A percentile compares a stretch with the other conserved stretches of the same genome.
Evolutionary conservation across 2,888 invertebrate genomes (phyloP).

Genomic region (Heterodera filipjevi): DNA sequence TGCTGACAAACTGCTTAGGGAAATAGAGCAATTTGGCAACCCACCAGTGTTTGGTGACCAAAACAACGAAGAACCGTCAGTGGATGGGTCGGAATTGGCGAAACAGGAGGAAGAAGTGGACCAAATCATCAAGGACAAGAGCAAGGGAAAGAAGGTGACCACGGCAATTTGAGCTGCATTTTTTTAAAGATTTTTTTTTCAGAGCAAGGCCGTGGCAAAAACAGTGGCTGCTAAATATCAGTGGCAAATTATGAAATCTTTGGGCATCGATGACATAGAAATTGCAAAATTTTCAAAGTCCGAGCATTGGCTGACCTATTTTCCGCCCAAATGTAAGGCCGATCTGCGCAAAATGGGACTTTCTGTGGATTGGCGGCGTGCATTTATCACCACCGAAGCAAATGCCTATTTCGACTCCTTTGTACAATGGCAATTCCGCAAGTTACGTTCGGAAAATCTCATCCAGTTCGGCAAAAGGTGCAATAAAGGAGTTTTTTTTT

Average conservation of each 20-base stretch:
- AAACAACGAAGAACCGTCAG: constrained; percentile 64
- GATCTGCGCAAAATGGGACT: constrained; percentile 85
- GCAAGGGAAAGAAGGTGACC: constrained; percentile 79
- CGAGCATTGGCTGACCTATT: constrained; percentile 91
- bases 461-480: constrained; percentile 91
- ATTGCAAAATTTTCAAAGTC: constrained; percentile 89
- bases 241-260: constrained; percentile 96
- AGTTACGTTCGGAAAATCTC: constrained; percentile 82
- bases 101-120: constrained; percentile 66
- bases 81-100: not conserved
- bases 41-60: constrained; percentile 74
- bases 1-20: constrained; percentile 92
- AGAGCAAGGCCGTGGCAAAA: constrained; percentile 94
- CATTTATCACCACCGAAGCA: constrained; percentile 96
- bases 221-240: constrained; percentile 86
- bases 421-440: constrained; percentile 91
- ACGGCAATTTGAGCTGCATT: constrained; percentile 9
- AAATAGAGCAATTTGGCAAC: constrained; percentile 86
- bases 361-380: constrained; percentile 90
- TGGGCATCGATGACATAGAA: constrained; percentile 87
- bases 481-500: no score
- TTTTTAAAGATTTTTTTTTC: constrained; percentile 49
- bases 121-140: constrained; percentile 78
- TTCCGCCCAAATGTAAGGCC: constrained; percentile 84
- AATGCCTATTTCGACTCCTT: constrained; percentile 98